phyloP scores from a whole-genome alignment of 2,113 vertebrate species.

The Arothron firmamentum region DNA sequence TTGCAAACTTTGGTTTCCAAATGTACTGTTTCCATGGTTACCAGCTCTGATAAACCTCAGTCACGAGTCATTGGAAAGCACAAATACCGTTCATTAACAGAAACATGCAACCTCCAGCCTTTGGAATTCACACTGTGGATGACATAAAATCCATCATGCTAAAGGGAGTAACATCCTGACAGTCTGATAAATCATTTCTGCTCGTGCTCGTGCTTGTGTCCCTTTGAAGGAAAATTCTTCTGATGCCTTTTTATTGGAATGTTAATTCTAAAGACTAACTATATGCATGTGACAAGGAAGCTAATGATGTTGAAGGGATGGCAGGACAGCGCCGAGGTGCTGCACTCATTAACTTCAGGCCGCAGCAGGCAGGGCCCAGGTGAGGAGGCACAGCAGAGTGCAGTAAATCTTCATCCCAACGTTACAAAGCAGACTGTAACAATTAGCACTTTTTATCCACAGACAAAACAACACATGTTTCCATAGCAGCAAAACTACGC shows the following conservation, averaged over 20 bases:
- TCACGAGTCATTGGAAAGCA: not conserved
- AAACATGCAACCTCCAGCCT: not conserved
- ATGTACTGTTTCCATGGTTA: not conserved
- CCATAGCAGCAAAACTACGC: no score
- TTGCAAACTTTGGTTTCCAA: constrained; percentile 1
- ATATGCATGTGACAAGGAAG: not conserved
- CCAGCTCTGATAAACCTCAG: no score
- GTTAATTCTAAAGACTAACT: constrained; percentile 4
- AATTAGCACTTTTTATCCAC: no score
- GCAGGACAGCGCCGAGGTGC: constrained; percentile 6
- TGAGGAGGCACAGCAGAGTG: no score
- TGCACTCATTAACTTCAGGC: constrained; percentile 17
- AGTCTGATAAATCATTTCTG: not conserved
- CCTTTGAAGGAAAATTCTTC: not conserved
- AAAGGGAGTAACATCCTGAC: no score
- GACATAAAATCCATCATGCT: no score
- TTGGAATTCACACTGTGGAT: no score
- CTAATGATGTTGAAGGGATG: constrained; percentile 19
- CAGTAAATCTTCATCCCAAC: no score
- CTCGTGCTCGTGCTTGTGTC: not conserved
- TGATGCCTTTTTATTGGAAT: constrained; percentile 6
- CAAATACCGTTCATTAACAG: not conserved
- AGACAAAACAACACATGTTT: no score
- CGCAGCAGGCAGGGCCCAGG: constrained; percentile 6
- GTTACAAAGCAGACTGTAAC: no score